A percentile compares a stretch with the other conserved stretches of the same genome.
Evolutionary conservation across 2,797 vertebrate species (phyloP).

Genomic region (Phataginus tricuspis): DNA sequence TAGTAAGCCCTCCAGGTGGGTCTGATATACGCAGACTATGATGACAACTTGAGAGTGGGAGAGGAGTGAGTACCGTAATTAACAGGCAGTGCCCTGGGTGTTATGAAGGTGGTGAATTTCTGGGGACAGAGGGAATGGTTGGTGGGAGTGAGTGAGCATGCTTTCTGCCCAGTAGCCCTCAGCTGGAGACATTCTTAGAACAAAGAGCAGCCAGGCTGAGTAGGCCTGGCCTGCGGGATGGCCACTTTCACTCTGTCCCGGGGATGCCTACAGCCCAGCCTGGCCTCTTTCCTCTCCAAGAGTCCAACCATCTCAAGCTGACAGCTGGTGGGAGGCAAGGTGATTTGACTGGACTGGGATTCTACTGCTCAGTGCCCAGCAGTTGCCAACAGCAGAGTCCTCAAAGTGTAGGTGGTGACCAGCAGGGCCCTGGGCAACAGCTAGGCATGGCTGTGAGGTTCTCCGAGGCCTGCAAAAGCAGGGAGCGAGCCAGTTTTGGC

Average conservation of each 20-base stretch:
- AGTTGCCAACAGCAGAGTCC: neutral
- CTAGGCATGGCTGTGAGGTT: neutral
- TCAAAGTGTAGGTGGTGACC: neutral
- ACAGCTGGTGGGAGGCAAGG: neutral
- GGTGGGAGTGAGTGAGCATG: neutral
- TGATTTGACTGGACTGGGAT: neutral
- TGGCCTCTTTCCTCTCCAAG: neutral
- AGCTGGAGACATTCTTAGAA: neutral
- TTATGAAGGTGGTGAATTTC: neutral
- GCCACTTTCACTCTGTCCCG: neutral
- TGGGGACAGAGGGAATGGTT: neutral
- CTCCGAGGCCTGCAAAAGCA: no score
- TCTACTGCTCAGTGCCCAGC: neutral
- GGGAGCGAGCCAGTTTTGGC: neutral
- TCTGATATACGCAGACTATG: neutral
- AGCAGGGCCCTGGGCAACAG: neutral
- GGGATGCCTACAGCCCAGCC: neutral
- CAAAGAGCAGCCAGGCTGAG: neutral
- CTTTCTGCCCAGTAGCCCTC: neutral
- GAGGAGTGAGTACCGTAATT: neutral
- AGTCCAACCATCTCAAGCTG: neutral
- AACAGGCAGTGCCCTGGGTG: neutral
- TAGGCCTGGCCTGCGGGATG: rapidly evolving
- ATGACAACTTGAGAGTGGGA: neutral
- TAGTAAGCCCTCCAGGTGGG: neutral